Base-by-base conservation (phyloP, 2,888 invertebrate species). In the Oscheius onirici region DNA sequence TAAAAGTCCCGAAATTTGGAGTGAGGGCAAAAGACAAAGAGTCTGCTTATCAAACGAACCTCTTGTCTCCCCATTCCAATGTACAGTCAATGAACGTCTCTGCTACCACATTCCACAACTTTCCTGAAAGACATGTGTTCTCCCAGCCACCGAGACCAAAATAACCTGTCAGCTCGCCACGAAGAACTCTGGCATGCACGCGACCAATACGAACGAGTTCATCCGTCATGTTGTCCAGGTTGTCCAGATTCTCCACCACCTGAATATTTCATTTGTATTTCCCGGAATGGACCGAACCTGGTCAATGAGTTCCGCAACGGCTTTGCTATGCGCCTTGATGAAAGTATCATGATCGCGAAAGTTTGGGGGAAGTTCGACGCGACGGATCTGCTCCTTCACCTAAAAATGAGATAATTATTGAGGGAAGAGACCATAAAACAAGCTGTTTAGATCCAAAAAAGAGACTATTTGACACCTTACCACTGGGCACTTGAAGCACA, bases 41-140 rank as follows among this genome's bases (percentile, higher is more conserved):
- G n/a, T n/a, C n/a, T n/a, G n/a, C n/a, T n/a, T n/a, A n/a, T n/a
- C n/a, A n/a, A n/a, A n/a, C n/a, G n/a, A 15, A 80, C 80, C 81
- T 75, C 43, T 82, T 72, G 60, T 87, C 87, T n/a, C 87, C 87
- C 87, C 87, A 87, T 69, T 87, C 87, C 26, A 87, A 72, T 8
- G 86, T 87, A 66, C 85, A 86, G 71, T 87, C 86, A 43, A 87
- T 86, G 60, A 86, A 84, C 1, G 85, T 83, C 73, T 86, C 86
- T 2, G 86, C 86, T 2, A 85, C 81, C 46, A 78, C 76, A 72
- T 85, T 84, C 85, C 85, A 86, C 52, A 86, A 49, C 70, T 86
- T 86, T 43, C 83, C 79, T 72, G 52, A 60, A 67, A 57, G 46
- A 41, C 6, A 17, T n/a, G 3, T 10, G 5, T 22, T 54, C n/a